These are phyloP conservation scores for Drosophila nasuta DNA, from an alignment of 1,140 invertebrate species.

Conservation along the genomic window DNA sequence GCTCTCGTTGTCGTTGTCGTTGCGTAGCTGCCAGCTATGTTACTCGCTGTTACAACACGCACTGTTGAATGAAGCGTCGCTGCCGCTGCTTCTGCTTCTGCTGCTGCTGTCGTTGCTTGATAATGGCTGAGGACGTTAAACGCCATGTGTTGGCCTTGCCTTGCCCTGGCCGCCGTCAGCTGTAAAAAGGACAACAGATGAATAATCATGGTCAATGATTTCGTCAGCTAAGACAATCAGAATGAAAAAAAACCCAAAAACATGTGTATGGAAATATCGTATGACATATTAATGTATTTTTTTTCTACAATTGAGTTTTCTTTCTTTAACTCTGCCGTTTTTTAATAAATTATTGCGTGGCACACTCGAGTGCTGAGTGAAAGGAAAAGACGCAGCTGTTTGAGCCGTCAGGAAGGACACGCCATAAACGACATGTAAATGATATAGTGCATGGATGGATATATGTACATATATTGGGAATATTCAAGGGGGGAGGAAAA, in stretches of 20 bases:
- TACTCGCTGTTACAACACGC: conserved; percentile 22
- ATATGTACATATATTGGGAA: too few species aligned
- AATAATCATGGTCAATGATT: conserved; percentile 49
- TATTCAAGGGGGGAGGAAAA: too few species aligned
- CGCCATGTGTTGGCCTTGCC: conserved; percentile 75
- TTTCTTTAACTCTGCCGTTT: background rate
- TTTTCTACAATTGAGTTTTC: background rate
- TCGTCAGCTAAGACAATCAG: conserved; percentile 1
- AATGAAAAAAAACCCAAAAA: background rate
- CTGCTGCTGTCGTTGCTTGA: conserved; percentile 47
- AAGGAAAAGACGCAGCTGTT: conserved; percentile 23
- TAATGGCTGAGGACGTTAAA: conserved; percentile 40
- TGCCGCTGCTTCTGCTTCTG: conserved; percentile 16
- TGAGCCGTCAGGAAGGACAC: conserved; percentile 4
- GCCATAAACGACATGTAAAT: conserved; percentile 16
- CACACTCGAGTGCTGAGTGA: background rate
- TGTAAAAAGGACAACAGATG: conserved; percentile 42
- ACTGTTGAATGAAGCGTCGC: conserved; percentile 12
- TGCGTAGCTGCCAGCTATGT: conserved; percentile 20
- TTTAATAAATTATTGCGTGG: conserved; percentile 10
- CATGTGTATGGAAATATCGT: background rate
- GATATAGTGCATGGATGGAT: background rate
- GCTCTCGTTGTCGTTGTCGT: conserved; percentile 27
- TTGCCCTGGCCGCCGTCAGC: conserved; percentile 68
- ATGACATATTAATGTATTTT: background rate